Conservation (phyloP, 2,113 vertebrate species). For the Bubo scandiacus region DNA sequence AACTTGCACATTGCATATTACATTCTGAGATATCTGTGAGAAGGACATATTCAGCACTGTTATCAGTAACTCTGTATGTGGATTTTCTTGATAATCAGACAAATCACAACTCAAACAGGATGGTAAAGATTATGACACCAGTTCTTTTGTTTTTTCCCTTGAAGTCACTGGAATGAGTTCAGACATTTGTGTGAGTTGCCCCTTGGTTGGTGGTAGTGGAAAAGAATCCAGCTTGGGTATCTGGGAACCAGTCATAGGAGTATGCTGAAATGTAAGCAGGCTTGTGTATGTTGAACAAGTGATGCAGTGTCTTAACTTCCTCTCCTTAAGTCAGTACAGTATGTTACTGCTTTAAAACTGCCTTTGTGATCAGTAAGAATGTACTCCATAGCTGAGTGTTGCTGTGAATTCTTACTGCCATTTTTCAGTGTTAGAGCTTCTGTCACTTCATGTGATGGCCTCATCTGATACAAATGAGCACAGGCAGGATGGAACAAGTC, state of each 20-base stretch:
- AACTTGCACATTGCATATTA: neutral
- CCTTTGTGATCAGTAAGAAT: neutral
- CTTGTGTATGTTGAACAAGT: neutral
- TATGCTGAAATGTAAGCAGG: neutral
- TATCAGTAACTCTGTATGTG: neutral
- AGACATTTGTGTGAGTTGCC: neutral
- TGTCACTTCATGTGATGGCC: neutral
- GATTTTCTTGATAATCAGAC: neutral
- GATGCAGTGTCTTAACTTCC: neutral
- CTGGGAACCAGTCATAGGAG: neutral
- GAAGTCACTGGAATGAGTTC: neutral
- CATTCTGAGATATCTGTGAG: neutral
- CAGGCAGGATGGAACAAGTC: neutral
- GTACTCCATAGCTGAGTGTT: neutral
- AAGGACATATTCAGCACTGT: neutral
- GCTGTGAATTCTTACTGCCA: neutral
- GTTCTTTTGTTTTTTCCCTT: neutral
- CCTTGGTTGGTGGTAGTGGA: neutral
- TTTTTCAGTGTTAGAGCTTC: neutral
- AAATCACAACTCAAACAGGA: neutral
- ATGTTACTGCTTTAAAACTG: neutral
- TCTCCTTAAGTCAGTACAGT: neutral
- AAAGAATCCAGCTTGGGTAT: neutral
- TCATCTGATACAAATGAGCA: neutral
- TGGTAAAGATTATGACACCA: neutral